Evolutionary conservation across 2,797 vertebrate genomes (phyloP).

Genomic region (Odontamblyopus lacepedii): DNA sequence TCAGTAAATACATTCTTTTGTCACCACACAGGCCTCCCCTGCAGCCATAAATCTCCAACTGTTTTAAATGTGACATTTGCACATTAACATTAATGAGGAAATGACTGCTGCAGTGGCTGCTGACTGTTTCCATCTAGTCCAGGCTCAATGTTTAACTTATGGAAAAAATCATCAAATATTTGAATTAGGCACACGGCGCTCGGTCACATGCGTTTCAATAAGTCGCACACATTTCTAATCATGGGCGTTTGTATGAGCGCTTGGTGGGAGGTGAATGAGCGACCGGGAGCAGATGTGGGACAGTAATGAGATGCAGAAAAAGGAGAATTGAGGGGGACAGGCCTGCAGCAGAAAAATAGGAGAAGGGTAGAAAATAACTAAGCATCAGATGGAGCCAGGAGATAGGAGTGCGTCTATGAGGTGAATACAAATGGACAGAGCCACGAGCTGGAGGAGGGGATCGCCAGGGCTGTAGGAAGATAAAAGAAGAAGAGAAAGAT

Average conservation of each 20-base stretch:
- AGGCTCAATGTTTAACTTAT: constrained; percentile 16
- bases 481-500: constrained; percentile 74
- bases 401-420: constrained; percentile 67
- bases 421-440: constrained; percentile 78
- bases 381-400: constrained; percentile 67
- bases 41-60: constrained; percentile 59
- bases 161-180: constrained; percentile 51
- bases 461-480: constrained; percentile 50
- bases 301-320: constrained; percentile 67
- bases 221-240: constrained; percentile 48
- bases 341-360: constrained; percentile 57
- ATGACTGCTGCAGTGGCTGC: constrained; percentile 30
- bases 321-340: constrained; percentile 60
- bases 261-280: constrained; percentile 46
- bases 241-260: constrained; percentile 40
- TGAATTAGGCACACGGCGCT: constrained; percentile 29
- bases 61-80: constrained; percentile 52
- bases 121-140: constrained; percentile 25
- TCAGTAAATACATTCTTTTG: constrained; percentile 52
- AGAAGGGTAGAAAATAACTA: constrained; percentile 62
- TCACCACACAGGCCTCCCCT: constrained; percentile 62
- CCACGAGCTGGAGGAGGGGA: constrained; percentile 37
- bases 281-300: constrained; percentile 66
- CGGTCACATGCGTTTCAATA: constrained; percentile 25
- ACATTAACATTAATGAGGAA: constrained; percentile 50